Evolutionary conservation across 2,113 vertebrate genomes (phyloP).

Genomic region (Muntiacus muntjak): DNA sequence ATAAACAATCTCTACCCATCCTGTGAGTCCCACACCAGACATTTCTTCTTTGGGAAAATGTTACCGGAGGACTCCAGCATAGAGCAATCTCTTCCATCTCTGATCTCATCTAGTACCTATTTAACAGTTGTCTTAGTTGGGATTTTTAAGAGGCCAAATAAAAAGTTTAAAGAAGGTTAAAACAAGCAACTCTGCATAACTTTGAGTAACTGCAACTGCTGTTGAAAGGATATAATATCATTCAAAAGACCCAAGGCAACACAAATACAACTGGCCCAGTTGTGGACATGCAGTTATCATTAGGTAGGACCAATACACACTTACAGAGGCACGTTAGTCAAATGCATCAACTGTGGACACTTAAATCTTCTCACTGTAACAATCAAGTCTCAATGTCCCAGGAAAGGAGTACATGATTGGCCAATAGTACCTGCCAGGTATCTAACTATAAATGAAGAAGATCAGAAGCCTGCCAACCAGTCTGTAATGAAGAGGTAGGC

Average conservation of each 20-base stretch:
- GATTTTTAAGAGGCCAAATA: not conserved
- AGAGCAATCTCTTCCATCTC: not conserved
- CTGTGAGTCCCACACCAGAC: not conserved
- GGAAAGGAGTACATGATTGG: not conserved
- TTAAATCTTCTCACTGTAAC: not conserved
- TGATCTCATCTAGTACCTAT: not conserved
- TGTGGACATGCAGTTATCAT: not conserved
- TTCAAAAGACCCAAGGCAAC: not conserved
- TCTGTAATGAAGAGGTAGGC: not conserved
- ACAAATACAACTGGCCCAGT: not conserved
- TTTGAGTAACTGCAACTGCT: not conserved
- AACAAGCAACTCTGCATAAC: not conserved
- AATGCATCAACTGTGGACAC: not conserved
- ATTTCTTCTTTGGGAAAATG: not conserved
- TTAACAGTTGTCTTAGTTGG: not conserved
- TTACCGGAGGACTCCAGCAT: not conserved
- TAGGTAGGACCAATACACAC: not conserved
- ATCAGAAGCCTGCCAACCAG: not conserved
- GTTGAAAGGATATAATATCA: not conserved
- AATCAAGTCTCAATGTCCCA: fast-evolving
- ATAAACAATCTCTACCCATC: not conserved
- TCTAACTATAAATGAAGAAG: not conserved
- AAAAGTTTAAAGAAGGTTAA: not conserved
- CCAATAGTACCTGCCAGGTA: not conserved
- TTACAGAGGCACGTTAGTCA: fast-evolving